Percentiles rank a stretch among this genome's conserved stretches.
Evolutionary conservation across 1,140 invertebrate genomes (phyloP).

Genomic region (Drusus annulatus): DNA sequence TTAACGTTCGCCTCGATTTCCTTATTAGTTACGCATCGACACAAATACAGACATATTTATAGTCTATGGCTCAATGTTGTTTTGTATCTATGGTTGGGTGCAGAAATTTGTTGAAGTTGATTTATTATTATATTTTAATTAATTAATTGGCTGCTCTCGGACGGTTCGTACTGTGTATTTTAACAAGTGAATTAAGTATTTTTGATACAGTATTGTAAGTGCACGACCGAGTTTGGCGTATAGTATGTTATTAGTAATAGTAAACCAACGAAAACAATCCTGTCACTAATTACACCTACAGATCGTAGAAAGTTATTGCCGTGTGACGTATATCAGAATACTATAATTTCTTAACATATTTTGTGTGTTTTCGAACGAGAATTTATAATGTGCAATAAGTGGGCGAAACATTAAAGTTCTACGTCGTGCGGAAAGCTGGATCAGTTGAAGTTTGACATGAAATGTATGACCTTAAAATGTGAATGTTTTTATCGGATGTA

Average conservation of each 20-base stretch:
- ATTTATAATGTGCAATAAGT: constrained; percentile 33
- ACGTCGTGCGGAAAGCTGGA: neutral
- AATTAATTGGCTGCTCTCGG: constrained; percentile 31
- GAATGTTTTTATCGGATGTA: constrained; percentile 41
- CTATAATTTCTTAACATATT: constrained; percentile 45
- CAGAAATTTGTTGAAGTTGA: constrained; percentile 48
- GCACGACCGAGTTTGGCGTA: neutral
- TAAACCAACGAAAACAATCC: constrained; percentile 48
- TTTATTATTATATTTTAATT: constrained; percentile 48
- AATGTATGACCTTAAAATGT: constrained; percentile 44
- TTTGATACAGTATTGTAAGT: constrained; percentile 27
- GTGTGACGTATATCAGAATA: constrained; percentile 50
- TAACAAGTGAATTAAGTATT: constrained; percentile 14
- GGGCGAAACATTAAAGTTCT: constrained; percentile 25
- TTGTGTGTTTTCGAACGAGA: constrained; percentile 12
- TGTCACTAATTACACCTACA: constrained; percentile 50
- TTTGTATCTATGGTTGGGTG: constrained; percentile 48
- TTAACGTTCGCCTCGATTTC: no score
- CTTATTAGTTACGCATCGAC: no score
- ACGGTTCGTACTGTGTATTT: constrained; percentile 11
- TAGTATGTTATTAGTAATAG: constrained; percentile 21
- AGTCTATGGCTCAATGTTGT: constrained; percentile 34
- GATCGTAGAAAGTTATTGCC: constrained; percentile 50
- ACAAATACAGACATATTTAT: neutral
- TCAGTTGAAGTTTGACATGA: neutral